phyloP scores from a whole-genome alignment of 1,140 invertebrate species.

The Drosophila burlai region DNA sequence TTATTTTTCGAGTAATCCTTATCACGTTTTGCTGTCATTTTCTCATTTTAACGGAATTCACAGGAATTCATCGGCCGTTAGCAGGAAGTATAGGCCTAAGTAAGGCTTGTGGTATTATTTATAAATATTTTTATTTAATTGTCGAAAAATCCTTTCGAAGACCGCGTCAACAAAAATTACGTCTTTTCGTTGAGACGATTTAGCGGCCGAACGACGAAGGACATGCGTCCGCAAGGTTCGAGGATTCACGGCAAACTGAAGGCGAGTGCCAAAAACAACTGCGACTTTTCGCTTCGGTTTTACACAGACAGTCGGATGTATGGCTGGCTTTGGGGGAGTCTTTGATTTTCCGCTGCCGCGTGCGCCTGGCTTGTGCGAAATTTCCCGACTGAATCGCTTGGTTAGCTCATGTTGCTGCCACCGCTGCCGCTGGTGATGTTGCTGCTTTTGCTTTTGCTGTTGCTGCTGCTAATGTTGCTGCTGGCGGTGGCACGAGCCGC shows the following conservation, averaged over 20 bases:
- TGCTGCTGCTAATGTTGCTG: constrained; percentile 36
- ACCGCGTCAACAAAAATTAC: constrained; percentile 47
- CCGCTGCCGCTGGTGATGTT: constrained; percentile 31
- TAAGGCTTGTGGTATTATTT: neutral
- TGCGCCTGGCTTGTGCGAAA: constrained; percentile 70
- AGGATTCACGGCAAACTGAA: constrained; percentile 64
- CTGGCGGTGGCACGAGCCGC: constrained; percentile 59
- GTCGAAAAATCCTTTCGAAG: neutral
- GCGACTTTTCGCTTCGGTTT: constrained; percentile 64
- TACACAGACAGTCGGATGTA: constrained; percentile 13
- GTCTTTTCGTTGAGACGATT: constrained; percentile 38
- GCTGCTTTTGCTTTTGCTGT: constrained; percentile 8
- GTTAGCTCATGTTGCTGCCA: constrained; percentile 46
- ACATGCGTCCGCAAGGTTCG: constrained; percentile 57
- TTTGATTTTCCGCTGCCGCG: constrained; percentile 56
- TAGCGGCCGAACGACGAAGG: neutral
- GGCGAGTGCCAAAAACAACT: constrained; percentile 56
- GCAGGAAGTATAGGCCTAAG: neutral
- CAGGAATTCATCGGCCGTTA: constrained; percentile 61
- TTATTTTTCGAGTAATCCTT: constrained; percentile 85
- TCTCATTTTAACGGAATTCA: constrained; percentile 81
- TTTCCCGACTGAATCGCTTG: constrained; percentile 77
- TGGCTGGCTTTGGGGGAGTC: constrained; percentile 22
- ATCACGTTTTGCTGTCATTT: constrained; percentile 85
- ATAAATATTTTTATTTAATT: neutral